phyloP scores from a whole-genome alignment of 1,140 invertebrate genomes.

The Ptiloglossa arizonensis region DNA sequence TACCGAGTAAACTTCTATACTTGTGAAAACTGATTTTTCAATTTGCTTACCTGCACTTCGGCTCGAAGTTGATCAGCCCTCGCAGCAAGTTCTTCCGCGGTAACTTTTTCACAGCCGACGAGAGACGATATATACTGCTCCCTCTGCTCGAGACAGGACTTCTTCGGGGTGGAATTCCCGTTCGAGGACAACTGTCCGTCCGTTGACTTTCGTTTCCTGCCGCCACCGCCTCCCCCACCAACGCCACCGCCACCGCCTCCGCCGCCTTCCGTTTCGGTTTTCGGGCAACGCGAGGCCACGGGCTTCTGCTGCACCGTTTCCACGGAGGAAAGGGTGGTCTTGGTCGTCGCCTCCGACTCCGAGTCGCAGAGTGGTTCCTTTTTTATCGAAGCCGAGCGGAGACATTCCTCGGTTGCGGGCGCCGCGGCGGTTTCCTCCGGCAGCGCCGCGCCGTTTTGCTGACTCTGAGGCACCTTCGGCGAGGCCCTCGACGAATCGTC shows the following conservation, averaged over 20 bases:
- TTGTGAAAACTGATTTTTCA: no score
- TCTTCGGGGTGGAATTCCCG: constrained; percentile 70
- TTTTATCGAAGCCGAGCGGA: constrained; percentile 61
- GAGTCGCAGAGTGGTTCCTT: constrained; percentile 63
- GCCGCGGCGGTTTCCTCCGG: constrained; percentile 76
- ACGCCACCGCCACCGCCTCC: constrained; percentile 34
- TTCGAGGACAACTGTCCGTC: constrained; percentile 62
- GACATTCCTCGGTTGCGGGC: constrained; percentile 48
- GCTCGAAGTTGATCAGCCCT: constrained; percentile 74
- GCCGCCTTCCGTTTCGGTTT: constrained; percentile 50
- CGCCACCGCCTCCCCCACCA: constrained; percentile 20
- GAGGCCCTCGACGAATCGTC: constrained; percentile 70
- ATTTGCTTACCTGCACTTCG: constrained; percentile 73
- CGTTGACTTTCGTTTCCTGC: constrained; percentile 71
- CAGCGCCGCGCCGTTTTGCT: constrained; percentile 78
- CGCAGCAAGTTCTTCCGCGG: constrained; percentile 72
- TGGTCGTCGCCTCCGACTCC: constrained; percentile 35
- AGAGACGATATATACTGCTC: constrained; percentile 75
- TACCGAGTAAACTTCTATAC: no score
- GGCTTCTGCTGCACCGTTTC: constrained; percentile 29
- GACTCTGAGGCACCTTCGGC: constrained; percentile 76
- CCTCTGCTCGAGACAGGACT: constrained; percentile 72
- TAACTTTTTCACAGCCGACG: constrained; percentile 73
- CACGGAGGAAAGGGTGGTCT: constrained; percentile 6
- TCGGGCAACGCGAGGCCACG: constrained; percentile 20